Evolutionary conservation across 2,888 invertebrate genomes (phyloP).

Genomic region (Choreutis nemorana): DNA sequence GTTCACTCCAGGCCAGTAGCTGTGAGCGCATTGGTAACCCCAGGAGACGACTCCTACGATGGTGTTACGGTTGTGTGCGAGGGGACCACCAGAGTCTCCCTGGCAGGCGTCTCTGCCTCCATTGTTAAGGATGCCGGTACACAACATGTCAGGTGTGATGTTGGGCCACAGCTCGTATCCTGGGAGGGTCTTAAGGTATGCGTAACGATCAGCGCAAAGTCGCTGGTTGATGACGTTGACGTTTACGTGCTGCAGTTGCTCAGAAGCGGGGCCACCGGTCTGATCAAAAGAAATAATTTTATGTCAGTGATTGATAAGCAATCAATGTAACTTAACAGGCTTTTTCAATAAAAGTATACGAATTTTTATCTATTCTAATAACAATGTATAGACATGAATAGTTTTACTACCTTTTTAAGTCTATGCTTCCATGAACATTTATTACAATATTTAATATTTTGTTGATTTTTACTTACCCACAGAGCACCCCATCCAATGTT

Average conservation of each 20-base stretch:
- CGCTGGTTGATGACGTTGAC: slow-evolving; percentile 22
- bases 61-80: slow-evolving; percentile 30
- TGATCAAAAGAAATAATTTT: slow-evolving; percentile 9
- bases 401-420: not conserved
- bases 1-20: slow-evolving; percentile 55
- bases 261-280: slow-evolving; percentile 16
- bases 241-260: slow-evolving; percentile 24
- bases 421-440: not conserved
- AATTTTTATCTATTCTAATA: too few relatives aligned
- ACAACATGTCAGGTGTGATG: slow-evolving; percentile 28
- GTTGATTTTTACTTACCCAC: slow-evolving; percentile 17
- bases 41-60: slow-evolving; percentile 55
- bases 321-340: too few relatives aligned
- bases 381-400: too few relatives aligned
- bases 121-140: slow-evolving; percentile 25
- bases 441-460: too few relatives aligned
- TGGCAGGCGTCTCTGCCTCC: slow-evolving; percentile 41
- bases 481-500: slow-evolving; percentile 28
- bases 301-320: too few relatives aligned
- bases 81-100: slow-evolving; percentile 64
- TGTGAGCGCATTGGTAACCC: slow-evolving; percentile 49
- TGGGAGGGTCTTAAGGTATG: slow-evolving; percentile 15
- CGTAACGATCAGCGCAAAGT: slow-evolving; percentile 24
- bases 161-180: slow-evolving; percentile 17
- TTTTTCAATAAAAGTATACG: too few relatives aligned